Evolutionary conservation across 2,888 invertebrate species (phyloP), one percentile per base, ranked within the genome.

Genomic region (Antheraea assamensis): DNA sequence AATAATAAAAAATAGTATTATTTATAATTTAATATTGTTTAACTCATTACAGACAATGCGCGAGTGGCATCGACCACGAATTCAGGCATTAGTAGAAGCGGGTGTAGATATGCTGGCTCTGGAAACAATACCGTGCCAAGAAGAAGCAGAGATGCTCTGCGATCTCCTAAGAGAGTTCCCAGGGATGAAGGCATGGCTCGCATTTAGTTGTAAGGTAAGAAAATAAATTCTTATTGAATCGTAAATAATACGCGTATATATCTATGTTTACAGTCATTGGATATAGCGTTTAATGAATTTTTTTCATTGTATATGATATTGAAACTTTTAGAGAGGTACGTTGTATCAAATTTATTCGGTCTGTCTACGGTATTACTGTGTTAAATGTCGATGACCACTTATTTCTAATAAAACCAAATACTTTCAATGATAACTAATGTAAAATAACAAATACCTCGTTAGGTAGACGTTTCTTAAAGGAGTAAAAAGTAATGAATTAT

Each of bases 61-160:
- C 71, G 96, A 97, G 68, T 98, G 98, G 98, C 99, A 99, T 91
- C 95, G 96, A 74, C 97, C 97, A 0, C 95, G 98, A 70, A 96
- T 99, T 49, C 95, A 96, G 82, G 97, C 97, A 0, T 93, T 99
- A 47, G 88, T 98, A 30, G 96, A 97, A 77, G 97, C 96, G 3
- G 98, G 98, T 0, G 97, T 97, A 2, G 98, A 99, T 90, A 88
- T 98, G 10, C 90, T 99, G 77, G 98, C 98, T 1, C 92, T 99
- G 80, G 99, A 99, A 91, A 99, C 99, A 0, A 97, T 99, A 82
- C 99, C 99, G 13, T 97, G 98, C 79, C 95, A 96, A 84, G 95
- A 96, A 82, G 99, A 99, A 92, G 99, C 98, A 0, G 96, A 97
- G 86, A 97, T 97, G 87, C 89, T 99, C 42, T 95, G 98, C 31